Conservation (phyloP, 2,888 invertebrate species). For the Eupelmus urozonus region DNA sequence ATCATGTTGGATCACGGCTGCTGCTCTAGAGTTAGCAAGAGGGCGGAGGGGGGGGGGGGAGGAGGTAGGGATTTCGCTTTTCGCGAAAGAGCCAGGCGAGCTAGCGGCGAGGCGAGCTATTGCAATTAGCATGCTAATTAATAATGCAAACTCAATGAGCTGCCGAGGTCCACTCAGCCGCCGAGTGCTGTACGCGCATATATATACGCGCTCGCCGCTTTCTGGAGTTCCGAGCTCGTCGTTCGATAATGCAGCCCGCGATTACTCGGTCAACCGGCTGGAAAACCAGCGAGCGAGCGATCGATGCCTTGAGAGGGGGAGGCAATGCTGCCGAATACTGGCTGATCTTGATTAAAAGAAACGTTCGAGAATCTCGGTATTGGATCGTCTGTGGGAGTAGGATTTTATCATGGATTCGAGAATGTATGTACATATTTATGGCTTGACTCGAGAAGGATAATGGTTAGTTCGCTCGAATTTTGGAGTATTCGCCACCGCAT, state of each 20-base stretch:
- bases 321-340: too few relatives aligned
- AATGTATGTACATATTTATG: too few relatives aligned
- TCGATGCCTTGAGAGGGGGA: conserved; percentile 3
- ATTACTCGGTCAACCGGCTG: conserved; percentile 57
- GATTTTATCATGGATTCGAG: too few relatives aligned
- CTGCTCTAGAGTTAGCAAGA: not conserved
- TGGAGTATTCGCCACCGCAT: not conserved
- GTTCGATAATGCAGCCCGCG: conserved; percentile 68
- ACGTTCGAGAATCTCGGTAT: too few relatives aligned
- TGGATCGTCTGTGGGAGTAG: too few relatives aligned
- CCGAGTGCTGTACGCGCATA: conserved; percentile 35
- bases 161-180: conserved; percentile 64
- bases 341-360: too few relatives aligned
- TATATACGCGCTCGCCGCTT: conserved; percentile 53
- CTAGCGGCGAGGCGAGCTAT: conserved; percentile 62
- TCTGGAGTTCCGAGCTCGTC: conserved; percentile 59
- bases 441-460: not conserved
- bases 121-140: conserved; percentile 71
- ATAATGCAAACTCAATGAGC: conserved; percentile 71
- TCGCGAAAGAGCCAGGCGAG: conserved; percentile 2
- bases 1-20: not conserved
- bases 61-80: not conserved
- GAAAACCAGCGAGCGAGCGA: conserved; percentile 40
- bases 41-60: not conserved
- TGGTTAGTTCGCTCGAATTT: not conserved